Base-by-base conservation (phyloP, 2,888 invertebrate species). In the Mycalesis mineus region DNA sequence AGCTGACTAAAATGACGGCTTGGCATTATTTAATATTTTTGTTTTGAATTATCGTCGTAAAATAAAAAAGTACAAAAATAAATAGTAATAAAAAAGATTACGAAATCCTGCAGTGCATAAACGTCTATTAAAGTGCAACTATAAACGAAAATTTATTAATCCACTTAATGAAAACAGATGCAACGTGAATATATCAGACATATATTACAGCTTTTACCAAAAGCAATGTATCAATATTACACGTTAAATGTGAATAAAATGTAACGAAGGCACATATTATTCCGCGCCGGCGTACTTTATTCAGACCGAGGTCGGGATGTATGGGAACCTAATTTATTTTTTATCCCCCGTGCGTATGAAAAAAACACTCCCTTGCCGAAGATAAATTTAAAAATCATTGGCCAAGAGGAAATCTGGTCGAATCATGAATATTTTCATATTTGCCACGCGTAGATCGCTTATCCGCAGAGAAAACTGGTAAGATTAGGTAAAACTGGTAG, bases 311-410 rank as follows among this genome's bases (percentile, higher is more conserved):
- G 40, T 29, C 9, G 42, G 63, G 64, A 64, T 68, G 11, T 31
- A 66, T 67, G 64, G 61, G 65, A 63, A 65, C 61, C 70, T 69
- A 71, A 70, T 71, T 71, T 70, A 71, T 71, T 70, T 72, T 71
- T 72, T 68, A 70, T 70, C 64, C 65, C 44, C 29, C 29, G 39
- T 55, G 53, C 60, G 65, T 63, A 63, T 65, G 65, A 66, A 69
- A 68, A 44, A 70, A 69, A 68, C 52, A 63, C 61, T 60, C 64
- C 64, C 66, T 42, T 45, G 57, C 54, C 60, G 63, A 62, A 65
- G 66, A 65, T 68, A 66, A 68, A 68, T 70, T 70, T 68, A 66
- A 68, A 66, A 68, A 68, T 68, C 68, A 68, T 67, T 65, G 66
- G 65, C 57, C 63, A 60, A 50, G 58, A 62, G 64, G 57, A 64